phyloP scores from a whole-genome alignment of 2,888 invertebrate genomes.

The Apodemia hepburni region DNA sequence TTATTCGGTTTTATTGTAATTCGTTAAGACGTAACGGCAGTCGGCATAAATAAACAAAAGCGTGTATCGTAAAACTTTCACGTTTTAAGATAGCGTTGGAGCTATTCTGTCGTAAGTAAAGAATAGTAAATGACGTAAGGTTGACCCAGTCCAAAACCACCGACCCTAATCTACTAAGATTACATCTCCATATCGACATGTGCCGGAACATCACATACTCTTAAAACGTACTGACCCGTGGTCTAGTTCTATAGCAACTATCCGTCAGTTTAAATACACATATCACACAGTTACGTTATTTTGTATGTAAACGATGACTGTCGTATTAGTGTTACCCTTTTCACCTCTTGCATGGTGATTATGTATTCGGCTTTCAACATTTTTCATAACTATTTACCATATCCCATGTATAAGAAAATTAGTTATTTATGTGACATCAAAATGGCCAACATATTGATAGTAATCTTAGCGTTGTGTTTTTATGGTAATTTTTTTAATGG shows the following conservation, averaged over 20 bases:
- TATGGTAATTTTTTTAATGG: not conserved
- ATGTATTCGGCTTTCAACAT: not conserved
- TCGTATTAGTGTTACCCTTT: slow-evolving; percentile 1
- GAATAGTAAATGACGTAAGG: slow-evolving; percentile 10
- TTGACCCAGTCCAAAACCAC: slow-evolving; percentile 13
- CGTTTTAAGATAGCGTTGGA: not conserved
- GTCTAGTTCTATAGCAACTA: slow-evolving; percentile 18
- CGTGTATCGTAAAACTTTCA: not conserved
- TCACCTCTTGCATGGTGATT: slow-evolving; percentile 2
- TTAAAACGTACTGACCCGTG: slow-evolving; percentile 20
- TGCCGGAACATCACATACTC: slow-evolving; percentile 23
- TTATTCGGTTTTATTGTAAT: not conserved
- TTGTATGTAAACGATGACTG: not conserved
- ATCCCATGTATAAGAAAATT: not conserved
- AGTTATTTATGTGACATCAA: not conserved
- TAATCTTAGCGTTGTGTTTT: not conserved
- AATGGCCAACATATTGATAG: not conserved
- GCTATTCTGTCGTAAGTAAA: slow-evolving; percentile 9
- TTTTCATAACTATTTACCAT: too few species aligned
- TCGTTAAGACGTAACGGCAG: not conserved
- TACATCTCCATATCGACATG: slow-evolving; percentile 17
- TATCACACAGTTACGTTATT: not conserved
- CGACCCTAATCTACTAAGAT: slow-evolving; percentile 13
- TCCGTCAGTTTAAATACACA: slow-evolving; percentile 4
- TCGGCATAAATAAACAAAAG: not conserved